phyloP scores from a whole-genome alignment of 2,113 vertebrate species.

The Todiramphus chloris region DNA sequence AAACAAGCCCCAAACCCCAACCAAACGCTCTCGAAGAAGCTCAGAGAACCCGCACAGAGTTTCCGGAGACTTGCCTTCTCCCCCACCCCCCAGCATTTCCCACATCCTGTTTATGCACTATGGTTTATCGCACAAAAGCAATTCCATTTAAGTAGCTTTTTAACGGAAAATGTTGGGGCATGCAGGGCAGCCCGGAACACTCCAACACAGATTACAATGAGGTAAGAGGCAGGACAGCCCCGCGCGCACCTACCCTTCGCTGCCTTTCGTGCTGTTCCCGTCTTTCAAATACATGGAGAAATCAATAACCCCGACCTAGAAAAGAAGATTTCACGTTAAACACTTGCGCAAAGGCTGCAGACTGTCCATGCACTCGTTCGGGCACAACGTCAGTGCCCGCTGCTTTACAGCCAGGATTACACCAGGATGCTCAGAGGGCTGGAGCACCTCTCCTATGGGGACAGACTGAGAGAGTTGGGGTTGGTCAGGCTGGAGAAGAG shows the following conservation, averaged over 20 bases:
- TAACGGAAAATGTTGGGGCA: background rate
- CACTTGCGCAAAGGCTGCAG: background rate
- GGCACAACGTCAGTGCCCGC: background rate
- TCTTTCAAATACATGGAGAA: slow-evolving; percentile 99
- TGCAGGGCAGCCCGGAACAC: background rate
- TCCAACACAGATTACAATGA: background rate
- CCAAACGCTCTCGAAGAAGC: background rate
- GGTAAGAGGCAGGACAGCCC: background rate
- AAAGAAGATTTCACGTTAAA: background rate
- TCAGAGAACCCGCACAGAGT: background rate
- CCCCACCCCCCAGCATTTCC: background rate
- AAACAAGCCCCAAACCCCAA: background rate
- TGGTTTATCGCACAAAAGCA: background rate
- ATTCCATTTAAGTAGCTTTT: background rate
- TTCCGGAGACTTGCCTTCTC: background rate
- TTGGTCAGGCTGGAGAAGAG: no score
- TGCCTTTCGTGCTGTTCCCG: slow-evolving; percentile 92
- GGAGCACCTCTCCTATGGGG: no score
- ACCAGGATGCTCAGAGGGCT: no score
- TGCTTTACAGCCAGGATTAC: background rate
- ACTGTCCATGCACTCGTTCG: background rate
- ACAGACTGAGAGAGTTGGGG: no score
- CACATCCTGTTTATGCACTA: background rate
- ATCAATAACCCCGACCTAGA: slow-evolving; percentile 96
- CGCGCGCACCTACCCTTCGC: slow-evolving; percentile 85